Percentiles rank a stretch among this genome's conserved stretches.
phyloP scores from a whole-genome alignment of 35 echinoderm and acorn worm genomes.

The Ptychodera flava region DNA sequence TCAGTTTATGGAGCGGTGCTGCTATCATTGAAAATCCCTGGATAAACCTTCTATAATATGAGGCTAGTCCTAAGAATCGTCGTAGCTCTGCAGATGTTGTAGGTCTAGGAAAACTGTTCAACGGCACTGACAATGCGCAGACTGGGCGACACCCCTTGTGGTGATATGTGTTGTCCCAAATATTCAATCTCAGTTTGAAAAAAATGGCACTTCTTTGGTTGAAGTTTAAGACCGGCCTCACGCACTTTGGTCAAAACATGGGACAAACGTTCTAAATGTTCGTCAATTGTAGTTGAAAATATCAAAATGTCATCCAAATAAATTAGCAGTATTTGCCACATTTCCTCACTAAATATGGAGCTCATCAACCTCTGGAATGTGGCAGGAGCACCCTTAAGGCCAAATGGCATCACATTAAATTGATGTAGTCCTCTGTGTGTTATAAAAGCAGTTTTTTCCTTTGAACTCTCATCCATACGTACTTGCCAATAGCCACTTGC shows the following conservation, averaged over 20 bases:
- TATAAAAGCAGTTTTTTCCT: conserved; percentile 51
- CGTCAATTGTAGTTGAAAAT: conserved; percentile 14
- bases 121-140: too few species aligned
- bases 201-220: conserved; percentile 54
- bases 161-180: conserved; percentile 34
- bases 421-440: conserved; percentile 26
- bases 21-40: too few species aligned
- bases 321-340: conserved; percentile 40
- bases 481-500: conserved; percentile 44
- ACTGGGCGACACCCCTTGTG: neutral
- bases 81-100: too few species aligned
- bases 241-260: conserved; percentile 23
- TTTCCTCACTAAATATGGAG: neutral
- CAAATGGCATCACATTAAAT: conserved; percentile 38
- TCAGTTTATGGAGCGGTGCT: too few species aligned
- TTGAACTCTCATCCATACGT: conserved; percentile 23
- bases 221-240: conserved; percentile 25
- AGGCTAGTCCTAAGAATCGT: too few species aligned
- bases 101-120: too few species aligned
- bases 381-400: conserved; percentile 23
- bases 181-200: conserved; percentile 33
- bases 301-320: conserved; percentile 61
- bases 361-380: conserved; percentile 37
- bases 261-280: conserved; percentile 28
- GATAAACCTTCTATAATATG: too few species aligned